These are phyloP conservation scores for Amorpha juglandis DNA, from an alignment of 2,888 invertebrate genomes.

Conservation along the genomic window DNA sequence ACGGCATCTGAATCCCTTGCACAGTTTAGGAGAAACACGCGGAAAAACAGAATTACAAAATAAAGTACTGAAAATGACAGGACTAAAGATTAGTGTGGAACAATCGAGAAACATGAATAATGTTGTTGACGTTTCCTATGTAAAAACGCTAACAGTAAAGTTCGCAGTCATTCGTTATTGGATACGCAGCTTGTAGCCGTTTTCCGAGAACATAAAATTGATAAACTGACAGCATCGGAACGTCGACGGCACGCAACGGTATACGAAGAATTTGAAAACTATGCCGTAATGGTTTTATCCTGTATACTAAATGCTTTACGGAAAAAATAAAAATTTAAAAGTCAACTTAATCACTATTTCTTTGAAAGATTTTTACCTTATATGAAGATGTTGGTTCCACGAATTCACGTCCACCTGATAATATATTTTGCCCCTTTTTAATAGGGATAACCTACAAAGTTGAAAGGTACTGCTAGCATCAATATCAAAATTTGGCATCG, in stretches of 20 bases:
- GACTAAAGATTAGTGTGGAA: background rate
- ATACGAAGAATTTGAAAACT: conserved; percentile 34
- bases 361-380: background rate
- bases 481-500: background rate
- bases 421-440: too few species aligned
- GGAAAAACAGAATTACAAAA: too few species aligned
- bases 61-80: too few species aligned
- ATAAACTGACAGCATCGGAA: conserved; percentile 46
- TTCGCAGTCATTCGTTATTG: conserved; percentile 3
- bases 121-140: background rate
- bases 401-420: too few species aligned
- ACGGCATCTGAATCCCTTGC: too few species aligned
- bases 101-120: background rate
- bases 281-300: conserved; percentile 9
- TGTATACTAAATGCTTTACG: background rate
- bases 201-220: conserved; percentile 50
- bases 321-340: background rate
- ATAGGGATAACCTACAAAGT: background rate
- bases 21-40: too few species aligned
- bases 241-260: conserved; percentile 41
- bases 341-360: background rate
- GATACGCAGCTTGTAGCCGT: conserved; percentile 42
- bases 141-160: conserved; percentile 4
- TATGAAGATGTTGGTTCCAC: too few species aligned
- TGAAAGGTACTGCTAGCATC: background rate